Base-by-base conservation (phyloP, 2,888 invertebrate genomes). In the Hanleya hanleyi region DNA sequence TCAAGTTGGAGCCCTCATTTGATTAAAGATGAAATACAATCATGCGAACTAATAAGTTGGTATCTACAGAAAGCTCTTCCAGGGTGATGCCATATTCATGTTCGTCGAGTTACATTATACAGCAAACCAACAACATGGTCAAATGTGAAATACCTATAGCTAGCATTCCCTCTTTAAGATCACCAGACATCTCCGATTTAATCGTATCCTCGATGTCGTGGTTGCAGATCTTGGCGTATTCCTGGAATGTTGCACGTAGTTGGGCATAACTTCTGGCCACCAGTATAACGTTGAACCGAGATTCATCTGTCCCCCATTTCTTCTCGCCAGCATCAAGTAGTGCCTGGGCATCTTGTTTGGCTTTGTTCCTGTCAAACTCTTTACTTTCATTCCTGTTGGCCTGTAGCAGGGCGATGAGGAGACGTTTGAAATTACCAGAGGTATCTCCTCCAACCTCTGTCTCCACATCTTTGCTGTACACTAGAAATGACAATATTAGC, bases 171-270 rank as follows among this genome's bases (percentile, higher is more conserved):
- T 87, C 82, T 73, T 85, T 84, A 7, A 91, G 68, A 70, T 91
- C 90, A 0, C 91, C 91, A 15, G 89, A 89, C 87, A 90, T 89
- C 78, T 91, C 91, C 71, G 84, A 84, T 74, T 86, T 87, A 70
- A 91, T 87, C 4, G 85, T 84, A 72, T 89, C 88, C 71, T 89
- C 89, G 62, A 91, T 89, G 68, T 90, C 88, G 72, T 89, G 89
- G 71, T 96, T 96, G 0, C 96, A 95, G 75, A 95, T 95, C 92
- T 89, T 93, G 77, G 95, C 95, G 90, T 95, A 98, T 89, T 97
- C 97, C 75, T 95, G 93, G 86, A 92, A 92, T 29, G 91, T 89
- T 2, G 90, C 87, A 89, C 97, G 94, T 82, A 98, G 91, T 89
- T 98, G 97, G 87, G 96, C 95, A 91, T 96, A 90, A 70, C 89